phyloP scores from a whole-genome alignment of 2,113 vertebrate species.

The Mesoclemmys tuberculata region DNA sequence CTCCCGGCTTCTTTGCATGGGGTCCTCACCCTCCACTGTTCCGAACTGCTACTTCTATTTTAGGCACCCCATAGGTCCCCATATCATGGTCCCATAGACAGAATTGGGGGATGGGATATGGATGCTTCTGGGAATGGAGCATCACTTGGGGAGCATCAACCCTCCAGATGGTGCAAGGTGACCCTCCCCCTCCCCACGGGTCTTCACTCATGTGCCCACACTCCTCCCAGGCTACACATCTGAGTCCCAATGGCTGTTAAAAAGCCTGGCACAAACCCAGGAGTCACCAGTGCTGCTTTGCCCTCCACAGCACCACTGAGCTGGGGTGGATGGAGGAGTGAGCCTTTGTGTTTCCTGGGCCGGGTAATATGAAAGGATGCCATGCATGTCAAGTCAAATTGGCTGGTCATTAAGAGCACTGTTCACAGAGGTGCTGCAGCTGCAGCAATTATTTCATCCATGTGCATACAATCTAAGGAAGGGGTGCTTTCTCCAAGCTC shows the following conservation, averaged over 20 bases:
- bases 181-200: too few relatives aligned
- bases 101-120: background rate
- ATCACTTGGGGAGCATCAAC: background rate
- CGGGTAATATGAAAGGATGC: background rate
- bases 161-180: too few relatives aligned
- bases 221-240: background rate
- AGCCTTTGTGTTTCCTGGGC: background rate
- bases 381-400: background rate
- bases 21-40: background rate
- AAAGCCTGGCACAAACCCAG: background rate
- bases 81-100: background rate
- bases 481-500: background rate
- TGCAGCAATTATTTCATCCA: background rate
- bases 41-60: background rate
- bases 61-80: background rate
- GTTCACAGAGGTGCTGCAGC: background rate
- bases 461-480: background rate
- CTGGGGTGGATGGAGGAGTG: background rate
- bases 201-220: background rate
- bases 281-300: background rate
- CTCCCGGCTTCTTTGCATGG: background rate
- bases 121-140: background rate
- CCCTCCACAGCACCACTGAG: background rate
- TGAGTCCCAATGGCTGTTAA: background rate
- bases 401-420: background rate